These are phyloP conservation scores for Orthosia gothica DNA, from an alignment of 2,888 invertebrate genomes.

Conservation along the genomic window DNA sequence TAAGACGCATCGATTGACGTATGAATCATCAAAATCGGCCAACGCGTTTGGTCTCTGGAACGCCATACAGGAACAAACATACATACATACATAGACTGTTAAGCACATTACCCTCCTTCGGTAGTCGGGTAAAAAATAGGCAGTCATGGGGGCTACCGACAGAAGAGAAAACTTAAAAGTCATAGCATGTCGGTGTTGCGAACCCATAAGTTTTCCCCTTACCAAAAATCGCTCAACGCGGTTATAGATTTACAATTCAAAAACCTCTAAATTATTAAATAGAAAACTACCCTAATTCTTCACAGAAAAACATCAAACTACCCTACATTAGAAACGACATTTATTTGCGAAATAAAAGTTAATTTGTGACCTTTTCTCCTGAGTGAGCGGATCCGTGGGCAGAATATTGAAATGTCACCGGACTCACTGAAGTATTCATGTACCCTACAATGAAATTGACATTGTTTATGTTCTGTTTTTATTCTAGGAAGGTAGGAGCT, in stretches of 20 bases:
- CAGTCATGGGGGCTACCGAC: no score
- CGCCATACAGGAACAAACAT: no score
- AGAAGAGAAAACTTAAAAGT: no score
- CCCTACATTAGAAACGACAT: conserved; percentile 48
- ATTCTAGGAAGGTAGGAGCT: conserved; percentile 7
- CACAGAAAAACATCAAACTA: conserved; percentile 40
- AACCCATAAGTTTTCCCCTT: no score
- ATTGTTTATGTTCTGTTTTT: conserved; percentile 40
- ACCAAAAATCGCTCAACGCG: no score
- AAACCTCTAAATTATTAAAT: conserved; percentile 5
- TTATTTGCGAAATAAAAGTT: conserved; percentile 66
- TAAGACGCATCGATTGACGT: no score
- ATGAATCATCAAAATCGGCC: no score
- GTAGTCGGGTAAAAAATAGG: no score
- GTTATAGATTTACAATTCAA: not conserved
- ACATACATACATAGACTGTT: no score
- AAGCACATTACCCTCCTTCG: no score
- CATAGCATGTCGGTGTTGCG: no score
- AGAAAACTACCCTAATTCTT: conserved; percentile 23
- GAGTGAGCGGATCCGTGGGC: conserved; percentile 51
- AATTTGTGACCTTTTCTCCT: conserved; percentile 61
- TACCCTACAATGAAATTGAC: conserved; percentile 37
- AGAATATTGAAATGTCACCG: conserved; percentile 53
- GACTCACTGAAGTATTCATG: conserved; percentile 46
- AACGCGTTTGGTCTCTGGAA: no score